Percentiles rank a stretch among this genome's conserved stretches.
phyloP scores from a whole-genome alignment of 2,797 vertebrate genomes.

The Margarornis squamiger region DNA sequence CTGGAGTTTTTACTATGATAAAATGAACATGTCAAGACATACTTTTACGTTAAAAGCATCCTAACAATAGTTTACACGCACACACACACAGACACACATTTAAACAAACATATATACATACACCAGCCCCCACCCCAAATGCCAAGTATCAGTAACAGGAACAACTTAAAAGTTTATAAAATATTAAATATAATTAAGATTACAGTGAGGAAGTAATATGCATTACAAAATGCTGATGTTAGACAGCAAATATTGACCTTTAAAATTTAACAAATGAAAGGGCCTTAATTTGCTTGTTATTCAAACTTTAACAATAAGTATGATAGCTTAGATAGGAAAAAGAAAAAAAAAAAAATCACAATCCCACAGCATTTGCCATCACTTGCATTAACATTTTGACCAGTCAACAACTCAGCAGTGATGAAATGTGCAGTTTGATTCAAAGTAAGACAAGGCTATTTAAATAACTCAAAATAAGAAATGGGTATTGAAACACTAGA shows the following conservation, averaged over 20 bases:
- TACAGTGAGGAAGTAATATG: conserved; percentile 29
- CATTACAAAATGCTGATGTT: conserved; percentile 57
- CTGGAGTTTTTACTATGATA: not conserved
- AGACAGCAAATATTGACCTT: conserved; percentile 70
- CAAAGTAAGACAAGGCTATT: conserved; percentile 68
- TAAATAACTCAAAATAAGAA: conserved; percentile 76
- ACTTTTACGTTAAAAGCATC: not conserved
- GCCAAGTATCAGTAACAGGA: conserved; percentile 19
- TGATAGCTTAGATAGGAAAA: conserved; percentile 34
- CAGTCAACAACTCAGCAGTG: conserved; percentile 65
- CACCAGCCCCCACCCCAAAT: accelerated
- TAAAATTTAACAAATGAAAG: conserved; percentile 63
- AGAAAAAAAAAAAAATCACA: not conserved
- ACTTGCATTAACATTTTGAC: conserved; percentile 71
- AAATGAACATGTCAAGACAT: not conserved
- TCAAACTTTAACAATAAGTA: conserved; percentile 63
- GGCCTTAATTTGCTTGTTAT: conserved; percentile 64
- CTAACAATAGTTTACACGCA: not conserved
- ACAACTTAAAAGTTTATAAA: conserved; percentile 25
- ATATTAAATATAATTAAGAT: conserved; percentile 11
- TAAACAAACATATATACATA: not conserved
- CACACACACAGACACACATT: accelerated
- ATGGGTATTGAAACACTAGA: conserved; percentile 77
- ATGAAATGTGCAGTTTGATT: conserved; percentile 73
- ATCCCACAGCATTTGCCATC: not conserved